Evolutionary conservation across 2,888 invertebrate genomes (phyloP), one percentile per base, ranked within the genome.

Genomic region (Oscheius sp.): DNA sequence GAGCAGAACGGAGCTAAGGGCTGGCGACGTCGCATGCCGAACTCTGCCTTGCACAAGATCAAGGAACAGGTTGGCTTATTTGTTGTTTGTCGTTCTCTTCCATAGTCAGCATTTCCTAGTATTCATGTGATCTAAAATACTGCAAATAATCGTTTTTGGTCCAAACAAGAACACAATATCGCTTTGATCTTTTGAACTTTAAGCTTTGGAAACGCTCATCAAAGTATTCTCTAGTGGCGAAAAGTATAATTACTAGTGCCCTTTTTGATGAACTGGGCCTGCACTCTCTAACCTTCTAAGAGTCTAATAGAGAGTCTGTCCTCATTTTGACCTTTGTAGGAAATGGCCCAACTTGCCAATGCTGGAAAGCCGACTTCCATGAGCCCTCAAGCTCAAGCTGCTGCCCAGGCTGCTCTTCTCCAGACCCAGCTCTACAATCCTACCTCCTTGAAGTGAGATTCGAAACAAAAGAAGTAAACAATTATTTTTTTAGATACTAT

Each of bases 1-100:
- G 85, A 85, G 68, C 82, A 82, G 72, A 84, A 82, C 64, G 85
- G 85, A 33, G 80, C 79, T 45, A 81, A 79, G 68, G 80, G 80
- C 52, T 81, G 80, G 80, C 42, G 80, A n/a, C 25, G 80, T 39
- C 65, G 80, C 25, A 69, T 74, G 72, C 79, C 80, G 17, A 76
- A 78, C 48, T 72, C 72, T 2, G 75, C 69, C 8, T 57, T 65
- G 34, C 73, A 75, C 33, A 70, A 79, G 66, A 69, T 70, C 37
- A 75, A 75, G 57, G 74, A 77, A 65, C 72, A 72, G 74, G 76
- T 79, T 34, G 23, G 48, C 39, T 33, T 3, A 23, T 29, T 42
- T 61, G 61, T 61, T 61, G 45, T 39, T 39, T n/a, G 23, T 27
- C 27, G 34, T n/a, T 2, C 33, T 20, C 20, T 33, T 55, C 20